Conservation (phyloP, 2,113 vertebrate genomes). For the Mixornis gularis region DNA sequence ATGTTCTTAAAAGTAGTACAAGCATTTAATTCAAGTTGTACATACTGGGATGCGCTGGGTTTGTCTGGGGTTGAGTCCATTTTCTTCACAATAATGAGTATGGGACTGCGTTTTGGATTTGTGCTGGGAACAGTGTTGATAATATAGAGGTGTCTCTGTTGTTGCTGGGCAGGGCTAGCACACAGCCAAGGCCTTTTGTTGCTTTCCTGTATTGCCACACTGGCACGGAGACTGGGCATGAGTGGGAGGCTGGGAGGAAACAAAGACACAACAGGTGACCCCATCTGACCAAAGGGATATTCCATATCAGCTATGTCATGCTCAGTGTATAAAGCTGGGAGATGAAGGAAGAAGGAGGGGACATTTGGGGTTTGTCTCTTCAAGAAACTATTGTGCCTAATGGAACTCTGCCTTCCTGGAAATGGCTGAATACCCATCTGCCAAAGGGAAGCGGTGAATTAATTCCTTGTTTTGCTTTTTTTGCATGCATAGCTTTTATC, state of each 20-base stretch:
- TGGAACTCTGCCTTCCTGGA: background rate
- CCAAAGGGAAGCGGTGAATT: background rate
- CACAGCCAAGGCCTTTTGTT: background rate
- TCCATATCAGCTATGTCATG: too few relatives aligned
- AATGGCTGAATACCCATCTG: background rate
- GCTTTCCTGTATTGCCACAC: too few relatives aligned
- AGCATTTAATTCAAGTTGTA: background rate
- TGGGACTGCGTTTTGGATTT: background rate
- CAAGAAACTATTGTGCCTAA: background rate
- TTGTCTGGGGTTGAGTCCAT: background rate
- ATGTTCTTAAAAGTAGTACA: background rate
- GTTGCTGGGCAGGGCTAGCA: background rate
- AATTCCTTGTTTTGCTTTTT: background rate
- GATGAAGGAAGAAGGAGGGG: background rate
- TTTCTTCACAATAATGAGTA: background rate
- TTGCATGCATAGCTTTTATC: background rate
- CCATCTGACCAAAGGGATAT: background rate
- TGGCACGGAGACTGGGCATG: fast-evolving
- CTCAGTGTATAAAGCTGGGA: background rate
- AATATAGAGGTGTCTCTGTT: background rate
- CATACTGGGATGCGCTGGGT: background rate
- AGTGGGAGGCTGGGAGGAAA: background rate
- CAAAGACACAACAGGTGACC: background rate
- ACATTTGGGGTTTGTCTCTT: background rate
- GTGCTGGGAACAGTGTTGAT: background rate